phyloP scores from a whole-genome alignment of 2,113 vertebrate species.

The Grantiella picta region DNA sequence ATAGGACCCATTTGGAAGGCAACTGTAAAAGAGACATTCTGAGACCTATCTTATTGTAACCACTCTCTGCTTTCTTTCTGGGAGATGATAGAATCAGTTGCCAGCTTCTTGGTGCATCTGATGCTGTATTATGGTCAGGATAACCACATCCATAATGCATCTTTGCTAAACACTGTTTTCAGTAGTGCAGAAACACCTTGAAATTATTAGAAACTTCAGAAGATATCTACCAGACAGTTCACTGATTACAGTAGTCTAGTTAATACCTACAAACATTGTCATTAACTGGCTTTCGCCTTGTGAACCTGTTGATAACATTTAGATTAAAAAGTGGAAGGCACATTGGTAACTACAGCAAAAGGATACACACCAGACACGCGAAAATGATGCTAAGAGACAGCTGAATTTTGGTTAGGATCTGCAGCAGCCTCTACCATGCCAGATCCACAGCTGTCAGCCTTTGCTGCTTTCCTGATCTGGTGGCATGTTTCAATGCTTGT shows the following conservation, averaged over 20 bases:
- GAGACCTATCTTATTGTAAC: not conserved
- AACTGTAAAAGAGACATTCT: not conserved
- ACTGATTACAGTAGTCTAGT: not conserved
- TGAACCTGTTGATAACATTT: not conserved
- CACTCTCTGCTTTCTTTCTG: not conserved
- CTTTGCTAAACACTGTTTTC: not conserved
- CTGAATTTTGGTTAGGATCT: not conserved
- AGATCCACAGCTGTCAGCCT: not conserved
- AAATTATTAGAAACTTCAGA: not conserved
- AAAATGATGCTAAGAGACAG: not conserved
- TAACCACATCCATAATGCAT: accelerated
- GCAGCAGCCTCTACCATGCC: not conserved
- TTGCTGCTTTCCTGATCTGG: not conserved
- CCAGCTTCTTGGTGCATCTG: not conserved
- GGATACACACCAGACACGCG: not conserved
- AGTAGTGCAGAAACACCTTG: not conserved
- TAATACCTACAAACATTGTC: not conserved
- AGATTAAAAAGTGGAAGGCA: not conserved
- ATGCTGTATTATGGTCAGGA: not conserved
- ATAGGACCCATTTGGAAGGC: not conserved
- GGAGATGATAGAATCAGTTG: not conserved
- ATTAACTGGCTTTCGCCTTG: not conserved
- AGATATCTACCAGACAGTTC: not conserved
- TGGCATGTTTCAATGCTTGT: not conserved
- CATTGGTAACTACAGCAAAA: not conserved